phyloP scores from a whole-genome alignment of 2,888 invertebrate species.

The Brachyopa scutellaris region DNA sequence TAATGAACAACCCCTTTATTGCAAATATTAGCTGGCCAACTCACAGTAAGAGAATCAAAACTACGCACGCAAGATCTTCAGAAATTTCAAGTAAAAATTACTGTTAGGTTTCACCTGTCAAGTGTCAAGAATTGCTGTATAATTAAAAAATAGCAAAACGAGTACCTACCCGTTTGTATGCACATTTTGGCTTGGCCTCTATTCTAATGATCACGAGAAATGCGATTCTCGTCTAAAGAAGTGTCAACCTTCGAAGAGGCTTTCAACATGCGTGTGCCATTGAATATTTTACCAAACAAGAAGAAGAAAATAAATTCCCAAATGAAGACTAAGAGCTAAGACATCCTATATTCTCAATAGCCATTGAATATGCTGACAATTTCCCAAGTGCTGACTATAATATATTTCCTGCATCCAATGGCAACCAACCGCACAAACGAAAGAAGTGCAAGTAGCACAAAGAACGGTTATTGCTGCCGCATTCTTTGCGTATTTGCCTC shows the following conservation, averaged over 20 bases:
- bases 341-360: constrained; percentile 23
- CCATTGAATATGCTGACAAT: constrained; percentile 53
- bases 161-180: no score
- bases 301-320: constrained; percentile 30
- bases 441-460: constrained; percentile 58
- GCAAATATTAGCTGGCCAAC: no score
- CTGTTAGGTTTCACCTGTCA: neutral
- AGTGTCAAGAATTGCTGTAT: neutral
- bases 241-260: constrained; percentile 34
- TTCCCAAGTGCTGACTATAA: constrained; percentile 40
- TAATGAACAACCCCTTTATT: neutral
- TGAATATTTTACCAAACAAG: constrained; percentile 15
- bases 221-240: constrained; percentile 9
- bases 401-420: constrained; percentile 42
- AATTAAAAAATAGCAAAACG: neutral
- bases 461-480: constrained; percentile 67
- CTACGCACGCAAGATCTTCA: neutral
- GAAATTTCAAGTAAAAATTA: neutral
- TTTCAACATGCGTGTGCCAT: constrained; percentile 39
- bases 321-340: constrained; percentile 35
- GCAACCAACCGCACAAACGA: constrained; percentile 2
- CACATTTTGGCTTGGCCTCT: neutral
- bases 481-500: constrained; percentile 68
- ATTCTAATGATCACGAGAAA: constrained; percentile 26
- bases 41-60: no score